Evolutionary conservation across 2,113 vertebrate species (phyloP).

Genomic region (Pterocles burchelli): DNA sequence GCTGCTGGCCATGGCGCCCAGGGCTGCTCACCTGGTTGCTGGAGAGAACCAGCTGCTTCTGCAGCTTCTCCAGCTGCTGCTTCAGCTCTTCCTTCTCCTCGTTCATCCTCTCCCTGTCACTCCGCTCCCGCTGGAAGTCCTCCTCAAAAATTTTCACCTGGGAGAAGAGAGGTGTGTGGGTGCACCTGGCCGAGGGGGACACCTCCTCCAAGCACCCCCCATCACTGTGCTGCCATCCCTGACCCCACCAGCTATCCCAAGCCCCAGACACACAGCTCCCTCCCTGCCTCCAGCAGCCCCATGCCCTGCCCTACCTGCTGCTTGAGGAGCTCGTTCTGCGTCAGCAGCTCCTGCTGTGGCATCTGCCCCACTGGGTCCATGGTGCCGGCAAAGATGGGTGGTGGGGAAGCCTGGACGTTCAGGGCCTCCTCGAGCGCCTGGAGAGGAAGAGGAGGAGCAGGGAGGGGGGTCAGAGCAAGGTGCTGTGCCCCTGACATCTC

Average conservation of each 20-base stretch:
- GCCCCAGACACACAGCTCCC: neutral
- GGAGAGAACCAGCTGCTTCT: conserved; percentile 89
- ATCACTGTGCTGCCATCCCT: fast-evolving
- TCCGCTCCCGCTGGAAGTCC: conserved; percentile 94
- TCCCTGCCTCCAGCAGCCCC: fast-evolving
- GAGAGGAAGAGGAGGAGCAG: neutral
- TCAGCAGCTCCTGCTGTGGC: conserved; percentile 90
- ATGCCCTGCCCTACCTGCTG: conserved; percentile 77
- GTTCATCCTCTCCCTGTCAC: conserved; percentile 96
- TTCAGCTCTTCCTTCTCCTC: conserved; percentile 97
- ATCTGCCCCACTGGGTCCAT: conserved; percentile 77
- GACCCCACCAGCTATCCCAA: neutral
- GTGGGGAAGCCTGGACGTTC: conserved; percentile 85
- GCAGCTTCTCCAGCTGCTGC: conserved; percentile 90
- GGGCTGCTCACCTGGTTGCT: conserved; percentile 79
- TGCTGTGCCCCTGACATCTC: neutral
- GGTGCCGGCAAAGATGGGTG: conserved; percentile 74
- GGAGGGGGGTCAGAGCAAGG: neutral
- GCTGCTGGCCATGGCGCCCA: neutral
- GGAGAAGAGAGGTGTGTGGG: neutral
- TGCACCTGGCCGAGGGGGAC: neutral
- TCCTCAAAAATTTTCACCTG: conserved; percentile 99
- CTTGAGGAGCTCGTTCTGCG: conserved; percentile 89
- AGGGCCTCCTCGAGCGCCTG: conserved; percentile 94
- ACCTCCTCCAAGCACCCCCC: neutral